A percentile compares a stretch with the other conserved stretches of the same genome.
These are phyloP conservation scores for Hesperia comma DNA, from an alignment of 2,888 invertebrate genomes.

Conservation along the genomic window DNA sequence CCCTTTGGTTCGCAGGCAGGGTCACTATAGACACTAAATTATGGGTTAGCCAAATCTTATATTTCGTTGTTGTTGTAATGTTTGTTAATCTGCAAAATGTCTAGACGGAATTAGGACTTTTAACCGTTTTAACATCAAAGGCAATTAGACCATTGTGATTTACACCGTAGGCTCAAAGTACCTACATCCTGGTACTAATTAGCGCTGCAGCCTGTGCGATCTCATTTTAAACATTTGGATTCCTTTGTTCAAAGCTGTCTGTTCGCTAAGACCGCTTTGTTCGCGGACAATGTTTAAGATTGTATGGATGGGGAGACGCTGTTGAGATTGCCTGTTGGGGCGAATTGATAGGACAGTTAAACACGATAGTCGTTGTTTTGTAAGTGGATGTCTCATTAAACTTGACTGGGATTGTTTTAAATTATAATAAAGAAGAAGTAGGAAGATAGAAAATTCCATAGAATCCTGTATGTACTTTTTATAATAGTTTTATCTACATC, in stretches of 20 bases:
- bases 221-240: slow-evolving; percentile 59
- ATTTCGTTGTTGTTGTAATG: no score
- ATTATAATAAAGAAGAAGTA: no score
- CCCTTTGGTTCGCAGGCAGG: no score
- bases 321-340: slow-evolving; percentile 15
- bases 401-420: no score
- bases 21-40: no score
- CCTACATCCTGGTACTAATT: slow-evolving; percentile 50
- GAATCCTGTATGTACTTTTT: no score
- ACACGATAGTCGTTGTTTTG: slow-evolving; percentile 4
- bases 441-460: no score
- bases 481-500: no score
- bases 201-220: slow-evolving; percentile 53
- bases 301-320: slow-evolving; percentile 27
- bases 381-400: not conserved
- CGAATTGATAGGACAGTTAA: slow-evolving; percentile 11
- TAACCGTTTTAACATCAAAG: not conserved
- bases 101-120: not conserved
- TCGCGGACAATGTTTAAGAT: slow-evolving; percentile 29
- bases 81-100: no score
- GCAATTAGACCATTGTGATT: not conserved
- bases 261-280: slow-evolving; percentile 36
- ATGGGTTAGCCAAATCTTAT: no score
- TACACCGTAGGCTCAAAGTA: not conserved
- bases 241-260: slow-evolving; percentile 51